phyloP scores from a whole-genome alignment of 2,113 vertebrate species.

The Cephalopterus ornatus region DNA sequence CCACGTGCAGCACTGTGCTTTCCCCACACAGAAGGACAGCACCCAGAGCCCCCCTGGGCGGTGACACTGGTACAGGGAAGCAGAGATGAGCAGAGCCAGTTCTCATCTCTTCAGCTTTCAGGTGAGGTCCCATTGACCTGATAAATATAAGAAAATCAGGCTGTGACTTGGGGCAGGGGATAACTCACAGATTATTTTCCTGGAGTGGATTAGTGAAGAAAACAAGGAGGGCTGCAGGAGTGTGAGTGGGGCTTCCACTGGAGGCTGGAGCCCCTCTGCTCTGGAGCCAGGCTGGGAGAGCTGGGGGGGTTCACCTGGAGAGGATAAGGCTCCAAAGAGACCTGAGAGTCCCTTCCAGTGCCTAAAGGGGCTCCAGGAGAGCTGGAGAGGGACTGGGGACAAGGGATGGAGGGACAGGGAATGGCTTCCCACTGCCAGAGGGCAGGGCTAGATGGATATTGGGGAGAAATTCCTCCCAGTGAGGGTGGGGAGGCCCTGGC shows the following conservation, averaged over 20 bases:
- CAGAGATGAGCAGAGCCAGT: background rate
- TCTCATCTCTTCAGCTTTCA: background rate
- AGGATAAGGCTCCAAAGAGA: background rate
- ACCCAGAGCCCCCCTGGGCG: fast-evolving
- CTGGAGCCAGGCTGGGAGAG: background rate
- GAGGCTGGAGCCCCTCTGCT: too few relatives aligned
- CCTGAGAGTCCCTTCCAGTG: background rate
- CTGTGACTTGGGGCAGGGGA: background rate
- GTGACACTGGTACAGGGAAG: background rate
- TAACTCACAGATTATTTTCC: background rate
- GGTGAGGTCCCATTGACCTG: background rate
- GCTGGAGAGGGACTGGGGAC: background rate
- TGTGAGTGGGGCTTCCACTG: background rate
- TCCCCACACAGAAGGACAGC: background rate
- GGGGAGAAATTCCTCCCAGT: background rate
- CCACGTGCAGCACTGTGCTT: background rate
- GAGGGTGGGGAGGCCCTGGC: background rate
- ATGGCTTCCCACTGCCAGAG: background rate
- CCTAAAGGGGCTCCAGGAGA: background rate
- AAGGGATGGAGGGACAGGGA: background rate
- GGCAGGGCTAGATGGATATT: background rate
- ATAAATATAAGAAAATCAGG: background rate
- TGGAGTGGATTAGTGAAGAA: background rate
- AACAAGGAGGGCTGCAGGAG: background rate
- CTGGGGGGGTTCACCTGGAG: background rate